These are phyloP conservation scores for Limanda limanda DNA, from an alignment of 2,113 vertebrate genomes.

Conservation along the genomic window DNA sequence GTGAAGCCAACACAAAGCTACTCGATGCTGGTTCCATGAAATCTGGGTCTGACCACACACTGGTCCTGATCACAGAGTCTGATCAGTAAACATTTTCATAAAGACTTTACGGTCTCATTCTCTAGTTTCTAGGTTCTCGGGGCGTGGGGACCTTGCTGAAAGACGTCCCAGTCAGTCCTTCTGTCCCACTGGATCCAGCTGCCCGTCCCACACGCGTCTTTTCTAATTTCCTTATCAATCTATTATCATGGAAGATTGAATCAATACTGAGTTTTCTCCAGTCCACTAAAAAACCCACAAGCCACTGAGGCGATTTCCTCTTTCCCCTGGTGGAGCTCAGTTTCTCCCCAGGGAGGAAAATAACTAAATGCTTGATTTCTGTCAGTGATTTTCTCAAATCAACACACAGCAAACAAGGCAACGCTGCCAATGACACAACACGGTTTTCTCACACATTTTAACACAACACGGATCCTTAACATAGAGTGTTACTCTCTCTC, in stretches of 20 bases:
- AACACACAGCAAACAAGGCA: neutral
- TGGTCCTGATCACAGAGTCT: no score
- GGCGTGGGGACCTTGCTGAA: neutral
- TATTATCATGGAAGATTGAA: conserved; percentile 22
- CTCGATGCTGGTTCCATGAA: no score
- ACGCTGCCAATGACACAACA: neutral
- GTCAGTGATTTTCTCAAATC: neutral
- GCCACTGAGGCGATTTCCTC: neutral
- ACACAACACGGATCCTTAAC: neutral
- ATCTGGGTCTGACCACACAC: no score
- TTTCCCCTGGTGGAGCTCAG: neutral
- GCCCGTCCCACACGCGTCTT: conserved; percentile 32
- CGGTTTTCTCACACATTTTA: neutral
- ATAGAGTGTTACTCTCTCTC: neutral
- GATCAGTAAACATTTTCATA: no score
- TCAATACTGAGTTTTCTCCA: conserved; percentile 2
- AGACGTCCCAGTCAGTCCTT: neutral
- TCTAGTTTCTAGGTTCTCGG: no score
- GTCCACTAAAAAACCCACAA: conserved; percentile 17
- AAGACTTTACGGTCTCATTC: no score
- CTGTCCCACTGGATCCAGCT: conserved; percentile 26
- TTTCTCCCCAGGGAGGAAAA: conserved; percentile 7
- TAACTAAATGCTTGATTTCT: conserved; percentile 6
- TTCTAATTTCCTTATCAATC: conserved; percentile 40
- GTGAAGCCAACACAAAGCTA: no score